Percentiles rank a stretch among this genome's conserved stretches.
Conservation (phyloP, 53 echinoderm and acorn worm genomes). For the Stichopus horrens region DNA sequence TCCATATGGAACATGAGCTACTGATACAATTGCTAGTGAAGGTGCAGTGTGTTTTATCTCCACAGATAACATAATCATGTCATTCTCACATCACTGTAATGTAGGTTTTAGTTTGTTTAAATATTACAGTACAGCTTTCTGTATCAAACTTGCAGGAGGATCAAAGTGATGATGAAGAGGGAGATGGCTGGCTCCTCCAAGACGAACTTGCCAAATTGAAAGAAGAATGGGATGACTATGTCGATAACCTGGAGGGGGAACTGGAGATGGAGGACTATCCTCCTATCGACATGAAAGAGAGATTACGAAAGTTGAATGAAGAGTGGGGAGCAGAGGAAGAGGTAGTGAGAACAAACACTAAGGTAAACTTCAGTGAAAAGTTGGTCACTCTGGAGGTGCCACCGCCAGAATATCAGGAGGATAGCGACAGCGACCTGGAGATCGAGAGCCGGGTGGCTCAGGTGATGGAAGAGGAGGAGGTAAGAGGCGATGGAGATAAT, state of each 20-base stretch:
- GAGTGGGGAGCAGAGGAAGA: constrained; percentile 79
- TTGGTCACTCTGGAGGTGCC: constrained; percentile 73
- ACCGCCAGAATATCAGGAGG: constrained; percentile 52
- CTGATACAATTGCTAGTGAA: too few relatives aligned
- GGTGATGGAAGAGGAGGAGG: not conserved
- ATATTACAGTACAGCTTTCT: too few relatives aligned
- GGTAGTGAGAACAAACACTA: constrained; percentile 74
- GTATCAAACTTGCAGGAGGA: constrained; percentile 1
- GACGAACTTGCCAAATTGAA: constrained; percentile 34
- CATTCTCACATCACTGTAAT: too few relatives aligned
- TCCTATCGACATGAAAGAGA: constrained; percentile 63
- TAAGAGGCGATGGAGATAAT: constrained; percentile 25
- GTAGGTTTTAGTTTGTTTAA: too few relatives aligned
- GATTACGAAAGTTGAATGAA: constrained; percentile 76
- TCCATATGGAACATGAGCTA: too few relatives aligned
- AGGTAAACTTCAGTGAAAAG: constrained; percentile 84
- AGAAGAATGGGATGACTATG: constrained; percentile 42
- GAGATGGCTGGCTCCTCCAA: constrained; percentile 34
- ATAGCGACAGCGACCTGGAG: not conserved
- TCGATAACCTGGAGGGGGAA: constrained; percentile 30
- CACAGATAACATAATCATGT: too few relatives aligned
- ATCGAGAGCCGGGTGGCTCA: not conserved
- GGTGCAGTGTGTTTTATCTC: too few relatives aligned
- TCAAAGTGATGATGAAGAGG: constrained; percentile 43
- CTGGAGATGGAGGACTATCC: constrained; percentile 67